phyloP scores from a whole-genome alignment of 37 sponge, comb jelly and placozoan genomes.

The Ephydatia muelleri region DNA sequence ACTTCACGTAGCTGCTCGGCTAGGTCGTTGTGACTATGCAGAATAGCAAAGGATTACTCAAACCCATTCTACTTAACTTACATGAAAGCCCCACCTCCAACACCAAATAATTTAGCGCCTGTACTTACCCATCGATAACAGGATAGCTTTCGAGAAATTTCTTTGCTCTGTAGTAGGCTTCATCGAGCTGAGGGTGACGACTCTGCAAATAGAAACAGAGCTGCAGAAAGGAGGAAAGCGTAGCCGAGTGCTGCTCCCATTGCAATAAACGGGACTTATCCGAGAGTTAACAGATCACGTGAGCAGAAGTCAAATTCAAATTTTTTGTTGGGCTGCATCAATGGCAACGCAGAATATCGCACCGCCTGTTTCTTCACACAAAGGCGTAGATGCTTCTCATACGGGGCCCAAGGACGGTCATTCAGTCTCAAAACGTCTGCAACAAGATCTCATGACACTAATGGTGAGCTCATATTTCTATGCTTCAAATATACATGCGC shows the following conservation, averaged over 20 bases:
- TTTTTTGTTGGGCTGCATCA: not conserved
- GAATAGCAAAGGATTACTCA: not conserved
- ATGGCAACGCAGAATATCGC: slow-evolving; percentile 83
- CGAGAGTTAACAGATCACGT: not conserved
- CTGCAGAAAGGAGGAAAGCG: not conserved
- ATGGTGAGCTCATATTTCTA: slow-evolving; percentile 51
- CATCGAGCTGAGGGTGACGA: not conserved
- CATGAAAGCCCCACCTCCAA: not conserved
- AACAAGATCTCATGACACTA: slow-evolving; percentile 73
- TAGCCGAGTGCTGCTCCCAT: not conserved
- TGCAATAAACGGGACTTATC: not conserved
- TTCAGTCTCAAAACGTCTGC: slow-evolving; percentile 79
- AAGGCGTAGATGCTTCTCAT: slow-evolving; percentile 16
- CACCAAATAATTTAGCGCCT: not conserved
- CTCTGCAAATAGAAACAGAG: not conserved
- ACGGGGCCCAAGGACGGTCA: slow-evolving; percentile 66
- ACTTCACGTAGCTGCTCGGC: slow-evolving; percentile 33
- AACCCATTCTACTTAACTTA: too few species aligned
- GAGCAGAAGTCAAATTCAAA: not conserved
- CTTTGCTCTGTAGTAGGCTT: not conserved
- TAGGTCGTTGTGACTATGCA: slow-evolving; percentile 66
- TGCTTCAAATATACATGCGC: not conserved
- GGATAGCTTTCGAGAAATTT: not conserved
- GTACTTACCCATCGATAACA: not conserved
- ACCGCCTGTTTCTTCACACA: slow-evolving; percentile 30